Evolutionary conservation across 2,888 invertebrate genomes (phyloP).

Genomic region (Eristalis pertinax): DNA sequence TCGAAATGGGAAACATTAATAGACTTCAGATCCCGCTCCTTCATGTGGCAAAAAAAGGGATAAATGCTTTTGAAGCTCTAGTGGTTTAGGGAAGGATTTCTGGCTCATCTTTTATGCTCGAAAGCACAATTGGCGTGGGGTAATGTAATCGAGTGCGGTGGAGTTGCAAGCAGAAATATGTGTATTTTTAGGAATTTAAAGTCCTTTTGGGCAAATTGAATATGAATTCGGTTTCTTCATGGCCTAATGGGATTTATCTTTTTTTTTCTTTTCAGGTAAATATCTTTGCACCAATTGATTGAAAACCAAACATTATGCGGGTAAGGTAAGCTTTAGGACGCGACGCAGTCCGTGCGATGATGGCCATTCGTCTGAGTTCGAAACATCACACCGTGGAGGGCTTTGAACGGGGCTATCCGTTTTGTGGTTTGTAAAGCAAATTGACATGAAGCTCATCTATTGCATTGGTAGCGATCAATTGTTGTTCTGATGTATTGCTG

Average conservation of each 20-base stretch:
- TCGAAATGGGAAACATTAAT: slow-evolving; percentile 37
- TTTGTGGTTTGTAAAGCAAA: too few relatives aligned
- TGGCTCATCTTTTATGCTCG: too few relatives aligned
- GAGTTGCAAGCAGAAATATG: too few relatives aligned
- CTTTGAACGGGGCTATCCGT: too few relatives aligned
- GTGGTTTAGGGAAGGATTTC: not conserved
- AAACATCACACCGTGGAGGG: too few relatives aligned
- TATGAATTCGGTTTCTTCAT: not conserved
- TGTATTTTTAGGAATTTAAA: not conserved
- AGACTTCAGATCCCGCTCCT: slow-evolving; percentile 1
- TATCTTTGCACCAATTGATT: not conserved
- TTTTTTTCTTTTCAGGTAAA: slow-evolving; percentile 50
- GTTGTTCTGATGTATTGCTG: too few relatives aligned
- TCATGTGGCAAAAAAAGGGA: not conserved
- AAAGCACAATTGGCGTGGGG: too few relatives aligned
- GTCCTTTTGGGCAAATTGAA: not conserved
- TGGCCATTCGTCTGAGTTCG: not conserved
- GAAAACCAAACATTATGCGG: not conserved
- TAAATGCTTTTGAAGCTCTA: not conserved
- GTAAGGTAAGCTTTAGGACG: not conserved
- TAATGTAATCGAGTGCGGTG: not conserved
- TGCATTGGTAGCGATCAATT: too few relatives aligned
- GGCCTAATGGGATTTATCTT: not conserved
- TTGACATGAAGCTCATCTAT: too few relatives aligned
- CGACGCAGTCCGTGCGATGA: not conserved